Base-by-base conservation (phyloP, 2,113 vertebrate genomes). In the Phaethornis superciliosus region DNA sequence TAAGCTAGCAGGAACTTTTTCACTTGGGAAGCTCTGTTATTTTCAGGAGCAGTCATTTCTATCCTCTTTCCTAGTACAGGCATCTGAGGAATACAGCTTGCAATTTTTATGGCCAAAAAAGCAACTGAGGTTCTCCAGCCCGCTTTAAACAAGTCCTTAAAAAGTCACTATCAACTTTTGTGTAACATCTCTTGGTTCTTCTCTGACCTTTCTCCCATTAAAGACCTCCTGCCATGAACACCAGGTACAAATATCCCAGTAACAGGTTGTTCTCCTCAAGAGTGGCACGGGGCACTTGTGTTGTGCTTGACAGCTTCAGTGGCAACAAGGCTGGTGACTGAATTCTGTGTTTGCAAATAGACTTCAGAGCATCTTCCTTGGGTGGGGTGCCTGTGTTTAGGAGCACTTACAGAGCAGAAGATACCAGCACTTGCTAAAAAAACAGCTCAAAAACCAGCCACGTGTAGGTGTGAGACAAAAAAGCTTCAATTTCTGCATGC, bases 391-490 rank as follows among this genome's bases (percentile, higher is more conserved):
- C 20, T n/a, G 55, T 35, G 24, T 19, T 68, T 20, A 32, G 3
- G 7, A 84, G 35, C 40, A 80, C 26, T 15, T 55, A 26, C 27
- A 42, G 27, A 42, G 16, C 28, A 59, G 46, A 33, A 44, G 46
- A 33, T 15, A 81, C 18, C 37, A 51, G 42, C 21, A 33, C 4
- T 7, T 51, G 51, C 37, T 54, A 40, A 40, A 65, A 52, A 59
- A 9, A 0, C 51, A 80, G 47, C 72, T 78, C 62, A 40, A 47
- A 59, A 64, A 8, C 6, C 68, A 89, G 52, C 10, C 26, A 16
- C 5, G 0, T 0, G 24, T 35, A 37, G 0, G 4, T 1, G 10
- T 2, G 19, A 74, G 68, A 47, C 2, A 7, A 46, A 60, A 91
- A 54, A 71, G 24, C 21, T 62, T 62, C 28, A 3, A 2, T 32